Percentiles rank a stretch among this genome's conserved stretches.
Evolutionary conservation across 1,140 invertebrate species (phyloP).

Genomic region (Neodiprion fabricii): DNA sequence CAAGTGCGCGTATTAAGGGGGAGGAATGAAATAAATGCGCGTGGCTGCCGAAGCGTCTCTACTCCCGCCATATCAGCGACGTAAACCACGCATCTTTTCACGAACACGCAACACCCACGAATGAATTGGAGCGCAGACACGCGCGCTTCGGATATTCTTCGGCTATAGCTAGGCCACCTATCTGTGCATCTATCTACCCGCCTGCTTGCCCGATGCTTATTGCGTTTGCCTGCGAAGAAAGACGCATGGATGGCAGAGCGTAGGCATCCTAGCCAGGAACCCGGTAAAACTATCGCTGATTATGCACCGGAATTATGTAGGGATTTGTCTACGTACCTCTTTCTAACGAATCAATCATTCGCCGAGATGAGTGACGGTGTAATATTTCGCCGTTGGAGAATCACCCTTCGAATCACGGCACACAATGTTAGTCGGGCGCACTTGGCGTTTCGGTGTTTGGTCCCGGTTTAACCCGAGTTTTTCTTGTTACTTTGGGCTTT

Average conservation of each 20-base stretch:
- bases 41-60: constrained; percentile 25
- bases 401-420: constrained; percentile 2
- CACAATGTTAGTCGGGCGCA: not conserved
- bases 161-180: too few relatives aligned
- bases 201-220: too few relatives aligned
- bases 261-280: not conserved
- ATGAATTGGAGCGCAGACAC: not conserved
- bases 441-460: not conserved
- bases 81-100: not conserved
- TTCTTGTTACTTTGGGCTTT: not conserved
- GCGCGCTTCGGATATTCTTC: not conserved
- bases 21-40: constrained; percentile 26
- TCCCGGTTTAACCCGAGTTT: not conserved
- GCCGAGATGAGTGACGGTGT: not conserved
- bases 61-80: constrained; percentile 38
- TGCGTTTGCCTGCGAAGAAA: too few relatives aligned
- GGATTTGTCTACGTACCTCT: not conserved
- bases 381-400: not conserved
- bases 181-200: too few relatives aligned
- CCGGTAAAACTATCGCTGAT: not conserved
- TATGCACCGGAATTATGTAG: not conserved
- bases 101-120: not conserved
- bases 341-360: not conserved
- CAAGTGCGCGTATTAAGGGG: constrained; percentile 30
- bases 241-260: not conserved